Base-by-base conservation (phyloP, 92 coral and sea anemone species). In the Chrysogorgia sp. region DNA sequence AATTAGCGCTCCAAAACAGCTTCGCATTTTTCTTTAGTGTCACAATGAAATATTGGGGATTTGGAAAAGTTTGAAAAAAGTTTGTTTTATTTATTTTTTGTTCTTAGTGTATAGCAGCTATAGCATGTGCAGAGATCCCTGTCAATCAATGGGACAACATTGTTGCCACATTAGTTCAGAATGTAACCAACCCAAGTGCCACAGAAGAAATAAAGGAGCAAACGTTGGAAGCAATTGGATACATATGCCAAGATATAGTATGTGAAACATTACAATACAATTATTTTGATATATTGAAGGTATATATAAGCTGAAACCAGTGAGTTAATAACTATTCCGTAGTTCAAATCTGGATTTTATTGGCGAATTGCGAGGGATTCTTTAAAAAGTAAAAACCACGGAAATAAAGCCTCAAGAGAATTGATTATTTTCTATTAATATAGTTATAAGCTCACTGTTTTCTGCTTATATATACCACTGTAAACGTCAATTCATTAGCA, bases 91-190 rank as follows among this genome's bases (percentile, higher is more conserved):
- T 47, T 47, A 4, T 37, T 12, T 47, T 47, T 15, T 47, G 15
- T 47, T 47, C n/a, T 47, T 7, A 96, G 99, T 91, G 97, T 40
- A 91, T 96, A 63, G 97, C 97, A 48, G 96, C 99, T 0, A 91
- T 96, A 70, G 99, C 99, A 8, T 96, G 99, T 91, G 97, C 99
- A 12, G 99, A 96, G 48, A 89, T 96, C 50, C 99, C 99, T 1
- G 89, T 79, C 37, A 79, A 74, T 7, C 91, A 96, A 56, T 87
- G 92, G 89, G 40, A 82, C 41, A 92, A 91, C 1, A 57, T 96
- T 84, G 80, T 90, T 5, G 84, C 86, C n/a, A 81, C 79, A 7
- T 80, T 96, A 66, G 89, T 89, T 48, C 76, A 47, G 34, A 83
- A 87, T 79, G 87, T 80, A 20, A 70, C 85, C 20, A 75, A 62